Percentiles rank a stretch among this genome's conserved stretches.
phyloP scores from a whole-genome alignment of 2,888 invertebrate species.

The Lacanobia oleracea region DNA sequence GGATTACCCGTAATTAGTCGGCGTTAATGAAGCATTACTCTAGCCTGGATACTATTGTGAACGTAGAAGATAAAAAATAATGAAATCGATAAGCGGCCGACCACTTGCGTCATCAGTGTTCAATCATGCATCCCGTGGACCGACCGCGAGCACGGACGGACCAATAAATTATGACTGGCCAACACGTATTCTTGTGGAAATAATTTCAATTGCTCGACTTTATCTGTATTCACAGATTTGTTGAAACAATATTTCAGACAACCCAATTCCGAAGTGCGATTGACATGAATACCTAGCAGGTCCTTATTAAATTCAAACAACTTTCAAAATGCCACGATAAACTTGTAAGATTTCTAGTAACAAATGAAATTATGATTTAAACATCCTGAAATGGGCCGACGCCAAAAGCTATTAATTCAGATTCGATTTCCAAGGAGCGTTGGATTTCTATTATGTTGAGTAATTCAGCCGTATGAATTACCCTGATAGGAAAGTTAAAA shows the following conservation, averaged over 20 bases:
- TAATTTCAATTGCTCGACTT: slow-evolving; percentile 48
- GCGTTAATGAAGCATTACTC: slow-evolving; percentile 63
- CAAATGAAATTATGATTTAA: slow-evolving; percentile 37
- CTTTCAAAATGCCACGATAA: slow-evolving; percentile 24
- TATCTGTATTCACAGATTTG: slow-evolving; percentile 53
- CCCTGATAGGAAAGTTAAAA: slow-evolving; percentile 51
- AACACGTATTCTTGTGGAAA: slow-evolving; percentile 53
- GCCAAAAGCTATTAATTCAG: slow-evolving; percentile 43
- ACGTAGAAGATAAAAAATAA: slow-evolving; percentile 79
- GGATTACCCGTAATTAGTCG: slow-evolving; percentile 62
- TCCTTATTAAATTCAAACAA: slow-evolving; percentile 32
- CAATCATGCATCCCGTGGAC: slow-evolving; percentile 80
- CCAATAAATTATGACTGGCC: slow-evolving; percentile 64
- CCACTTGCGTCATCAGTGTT: slow-evolving; percentile 84
- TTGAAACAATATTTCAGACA: slow-evolving; percentile 49
- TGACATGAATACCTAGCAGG: slow-evolving; percentile 32
- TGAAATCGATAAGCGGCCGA: slow-evolving; percentile 84
- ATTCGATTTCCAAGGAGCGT: slow-evolving; percentile 48
- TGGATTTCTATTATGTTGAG: slow-evolving; percentile 56
- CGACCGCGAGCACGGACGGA: slow-evolving; percentile 65
- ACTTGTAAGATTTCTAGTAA: slow-evolving; percentile 39
- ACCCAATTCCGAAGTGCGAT: slow-evolving; percentile 23
- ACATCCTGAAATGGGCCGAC: slow-evolving; percentile 29
- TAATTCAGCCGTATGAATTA: slow-evolving; percentile 51
- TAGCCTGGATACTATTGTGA: slow-evolving; percentile 64